phyloP scores from a whole-genome alignment of 2,888 invertebrate species.

The Eristalinus aeneus region DNA sequence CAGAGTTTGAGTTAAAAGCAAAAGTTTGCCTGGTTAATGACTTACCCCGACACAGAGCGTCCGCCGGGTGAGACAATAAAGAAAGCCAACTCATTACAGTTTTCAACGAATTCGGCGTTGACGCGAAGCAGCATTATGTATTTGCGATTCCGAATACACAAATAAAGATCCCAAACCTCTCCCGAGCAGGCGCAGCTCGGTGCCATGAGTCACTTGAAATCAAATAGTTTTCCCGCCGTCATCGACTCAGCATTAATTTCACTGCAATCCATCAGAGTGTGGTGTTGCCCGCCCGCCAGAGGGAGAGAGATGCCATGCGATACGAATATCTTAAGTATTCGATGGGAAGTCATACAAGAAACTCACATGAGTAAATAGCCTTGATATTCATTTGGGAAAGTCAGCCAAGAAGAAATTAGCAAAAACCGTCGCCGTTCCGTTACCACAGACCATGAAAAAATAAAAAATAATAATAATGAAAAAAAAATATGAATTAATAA shows the following conservation, averaged over 20 bases:
- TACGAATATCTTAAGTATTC: slow-evolving; percentile 50
- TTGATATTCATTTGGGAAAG: slow-evolving; percentile 71
- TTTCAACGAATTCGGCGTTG: neutral
- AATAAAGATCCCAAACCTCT: neutral
- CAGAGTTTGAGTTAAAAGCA: neutral
- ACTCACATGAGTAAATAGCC: slow-evolving; percentile 68
- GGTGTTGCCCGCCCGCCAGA: neutral
- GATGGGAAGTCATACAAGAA: slow-evolving; percentile 62
- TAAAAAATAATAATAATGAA: neutral
- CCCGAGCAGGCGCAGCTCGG: neutral
- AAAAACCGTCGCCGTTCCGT: slow-evolving; percentile 46
- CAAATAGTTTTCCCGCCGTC: slow-evolving; percentile 17
- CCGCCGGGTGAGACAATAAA: neutral
- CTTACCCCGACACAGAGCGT: neutral
- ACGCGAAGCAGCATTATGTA: neutral
- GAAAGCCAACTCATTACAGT: neutral
- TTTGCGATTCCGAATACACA: neutral
- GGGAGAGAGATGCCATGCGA: neutral
- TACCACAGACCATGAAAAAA: slow-evolving; percentile 67
- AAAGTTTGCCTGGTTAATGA: neutral
- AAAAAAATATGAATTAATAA: slow-evolving; percentile 55
- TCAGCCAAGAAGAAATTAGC: slow-evolving; percentile 67
- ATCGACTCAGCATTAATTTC: slow-evolving; percentile 29
- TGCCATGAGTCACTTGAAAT: neutral
- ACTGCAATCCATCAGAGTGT: slow-evolving; percentile 30